Base-by-base conservation (phyloP, 2,113 vertebrate genomes). In the Lipophrys pholis region DNA sequence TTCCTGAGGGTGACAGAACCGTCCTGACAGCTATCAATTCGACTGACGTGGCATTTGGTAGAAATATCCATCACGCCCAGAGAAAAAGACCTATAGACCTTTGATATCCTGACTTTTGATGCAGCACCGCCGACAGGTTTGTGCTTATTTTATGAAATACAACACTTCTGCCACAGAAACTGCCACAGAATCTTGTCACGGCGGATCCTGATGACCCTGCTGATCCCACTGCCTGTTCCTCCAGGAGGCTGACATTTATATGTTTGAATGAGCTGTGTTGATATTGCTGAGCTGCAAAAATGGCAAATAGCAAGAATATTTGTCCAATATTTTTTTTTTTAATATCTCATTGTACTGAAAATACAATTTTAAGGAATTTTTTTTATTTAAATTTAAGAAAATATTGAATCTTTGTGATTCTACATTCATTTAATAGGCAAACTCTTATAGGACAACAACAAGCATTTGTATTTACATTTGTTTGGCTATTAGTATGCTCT, bases 11-110 rank as follows among this genome's bases (percentile, higher is more conserved):
- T n/a, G n/a, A n/a, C n/a, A n/a, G 63, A 66, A 54, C 16, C 11
- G 16, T 51, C 49, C 21, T 9, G 39, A 66, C 17, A 66, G 11
- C 55, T 40, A 35, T 35, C 30, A 42, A 39, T 58, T 46, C 41
- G 56, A 49, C 60, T 41, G 14, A 4, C 41, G 9, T 63, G 35
- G 14, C n/a, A 59, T 53, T 58, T 14, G 16, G 2, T 30, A 30
- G 7, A 52, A 56, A 58, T 59, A 50, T 59, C 55, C 21, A 65
- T 73, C 66, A 43, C 30, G 17, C 16, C 51, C 57, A 64, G 30
- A 40, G 30, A 17, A 72, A 12, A 39, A 50, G 61, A 54, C 21
- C 53, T 43, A 41, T 35, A 74, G n/a, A 59, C 58, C 48, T 62
- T 38, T 48, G 36, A 59, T 59, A 12, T 50, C 38, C 21, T 51